Base-by-base conservation (phyloP, 2,888 invertebrate genomes). In the Amphipyra tragopoginis region DNA sequence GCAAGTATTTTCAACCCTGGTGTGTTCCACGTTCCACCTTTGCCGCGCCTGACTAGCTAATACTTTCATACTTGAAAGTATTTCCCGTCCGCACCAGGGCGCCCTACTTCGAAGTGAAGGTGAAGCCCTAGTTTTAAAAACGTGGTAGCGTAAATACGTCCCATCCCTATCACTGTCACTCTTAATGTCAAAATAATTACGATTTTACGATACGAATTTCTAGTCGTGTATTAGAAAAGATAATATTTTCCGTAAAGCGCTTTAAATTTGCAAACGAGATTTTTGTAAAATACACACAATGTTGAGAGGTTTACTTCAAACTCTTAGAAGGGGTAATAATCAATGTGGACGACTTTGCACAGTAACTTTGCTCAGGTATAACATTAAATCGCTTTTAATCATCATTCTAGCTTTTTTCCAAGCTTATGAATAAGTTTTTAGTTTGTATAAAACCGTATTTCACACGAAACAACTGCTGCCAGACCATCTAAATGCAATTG, bases 261-360 rank as follows among this genome's bases (percentile, higher is more conserved):
- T 51, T 8, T n/a, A n/a, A 26, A 40, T 48, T 69, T 38, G 14
- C 6, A 7, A 44, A 43, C 10, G 5, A 15, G 13, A n/a, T 21
- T 26, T 8, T 15, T 44, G 1, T 43, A 50, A 47, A 56, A 54
- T 3, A 15, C 0, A 13, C 44, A 87, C 55, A 34, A 88, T 90
- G 90, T 76, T 89, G 59, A 80, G 87, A 67, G 85, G 74, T 72
- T 79, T 85, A 10, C 38, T 85, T 21, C 73, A 73, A 66, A 11
- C 84, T 50, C 54, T 85, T 33, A 73, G 74, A 64, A 76, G 65
- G 40, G 75, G 82, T 42, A 82, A 79, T 42, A 82, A 79, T 60
- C 76, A 76, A 56, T 87, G 86, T 75, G 84, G 86, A 40, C 81
- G 82, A 36, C 36, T 85, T 45, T 86, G 87, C 72, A 75, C 80